Percentiles rank a stretch among this genome's conserved stretches.
phyloP scores from a whole-genome alignment of 2,797 vertebrate genomes.

The Myotis findleyi region DNA sequence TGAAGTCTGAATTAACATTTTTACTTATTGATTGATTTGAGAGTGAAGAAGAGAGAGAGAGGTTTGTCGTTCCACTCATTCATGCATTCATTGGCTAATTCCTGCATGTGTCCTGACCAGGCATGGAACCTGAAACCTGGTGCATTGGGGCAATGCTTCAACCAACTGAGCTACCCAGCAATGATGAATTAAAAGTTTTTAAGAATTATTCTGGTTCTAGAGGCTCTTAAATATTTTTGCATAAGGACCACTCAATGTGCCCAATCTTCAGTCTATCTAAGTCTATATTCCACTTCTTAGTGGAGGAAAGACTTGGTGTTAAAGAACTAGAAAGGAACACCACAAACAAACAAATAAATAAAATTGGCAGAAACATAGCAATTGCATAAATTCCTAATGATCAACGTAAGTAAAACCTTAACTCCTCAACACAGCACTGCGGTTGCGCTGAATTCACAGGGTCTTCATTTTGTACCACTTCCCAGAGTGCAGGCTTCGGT shows the following conservation, averaged over 20 bases:
- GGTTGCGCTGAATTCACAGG: not conserved
- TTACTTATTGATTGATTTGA: not conserved
- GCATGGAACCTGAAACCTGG: not conserved
- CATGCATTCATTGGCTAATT: not conserved
- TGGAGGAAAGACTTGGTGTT: not conserved
- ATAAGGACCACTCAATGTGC: not conserved
- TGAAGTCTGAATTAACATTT: constrained; percentile 33
- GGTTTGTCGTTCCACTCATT: not conserved
- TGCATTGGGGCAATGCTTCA: not conserved
- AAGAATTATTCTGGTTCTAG: not conserved
- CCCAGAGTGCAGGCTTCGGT: not conserved
- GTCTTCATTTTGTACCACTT: not conserved
- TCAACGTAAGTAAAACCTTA: not conserved
- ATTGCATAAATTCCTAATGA: not conserved
- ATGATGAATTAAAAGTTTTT: not conserved
- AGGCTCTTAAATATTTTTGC: not conserved
- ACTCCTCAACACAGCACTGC: not conserved
- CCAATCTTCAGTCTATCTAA: not conserved
- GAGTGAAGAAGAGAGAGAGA: too few species aligned
- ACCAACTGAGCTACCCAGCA: not conserved
- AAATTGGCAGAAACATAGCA: not conserved
- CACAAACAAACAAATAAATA: not conserved
- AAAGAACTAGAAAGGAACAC: not conserved
- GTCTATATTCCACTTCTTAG: not conserved
- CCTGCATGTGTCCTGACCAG: not conserved